phyloP scores from a whole-genome alignment of 2,888 invertebrate species.

The Rhamnusium bicolor region DNA sequence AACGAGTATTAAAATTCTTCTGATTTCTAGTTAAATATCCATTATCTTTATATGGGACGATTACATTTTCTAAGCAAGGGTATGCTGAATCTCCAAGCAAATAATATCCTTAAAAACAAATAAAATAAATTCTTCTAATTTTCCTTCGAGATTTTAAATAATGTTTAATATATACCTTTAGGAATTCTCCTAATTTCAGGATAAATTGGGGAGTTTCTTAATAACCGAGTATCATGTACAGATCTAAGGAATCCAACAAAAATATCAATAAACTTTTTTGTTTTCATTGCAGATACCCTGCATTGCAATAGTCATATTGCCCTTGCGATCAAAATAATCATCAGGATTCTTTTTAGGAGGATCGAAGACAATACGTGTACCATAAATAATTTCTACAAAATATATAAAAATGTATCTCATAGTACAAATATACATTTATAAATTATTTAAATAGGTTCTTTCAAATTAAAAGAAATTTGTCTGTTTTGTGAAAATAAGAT shows the following conservation, averaged over 20 bases:
- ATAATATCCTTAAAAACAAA: neutral
- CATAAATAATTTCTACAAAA: neutral
- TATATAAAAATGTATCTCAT: too few species aligned
- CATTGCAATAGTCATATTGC: neutral
- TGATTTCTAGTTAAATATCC: conserved; percentile 20
- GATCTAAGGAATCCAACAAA: neutral
- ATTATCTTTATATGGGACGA: conserved; percentile 2
- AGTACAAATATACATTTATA: too few species aligned
- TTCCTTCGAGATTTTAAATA: neutral
- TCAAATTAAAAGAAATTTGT: too few species aligned
- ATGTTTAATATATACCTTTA: neutral
- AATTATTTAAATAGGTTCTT: too few species aligned
- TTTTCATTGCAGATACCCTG: neutral
- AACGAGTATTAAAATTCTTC: conserved; percentile 18
- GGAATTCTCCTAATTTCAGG: neutral
- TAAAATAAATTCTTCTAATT: neutral
- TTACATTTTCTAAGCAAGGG: neutral
- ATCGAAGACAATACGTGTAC: neutral
- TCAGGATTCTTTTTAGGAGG: neutral
- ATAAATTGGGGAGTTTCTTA: neutral
- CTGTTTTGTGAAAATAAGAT: too few species aligned
- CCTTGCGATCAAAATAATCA: neutral
- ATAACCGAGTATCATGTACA: neutral
- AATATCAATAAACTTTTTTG: neutral
- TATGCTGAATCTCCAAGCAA: neutral